These are phyloP conservation scores for Hippocampus zosterae DNA, from an alignment of 2,113 vertebrate genomes.

Conservation along the genomic window DNA sequence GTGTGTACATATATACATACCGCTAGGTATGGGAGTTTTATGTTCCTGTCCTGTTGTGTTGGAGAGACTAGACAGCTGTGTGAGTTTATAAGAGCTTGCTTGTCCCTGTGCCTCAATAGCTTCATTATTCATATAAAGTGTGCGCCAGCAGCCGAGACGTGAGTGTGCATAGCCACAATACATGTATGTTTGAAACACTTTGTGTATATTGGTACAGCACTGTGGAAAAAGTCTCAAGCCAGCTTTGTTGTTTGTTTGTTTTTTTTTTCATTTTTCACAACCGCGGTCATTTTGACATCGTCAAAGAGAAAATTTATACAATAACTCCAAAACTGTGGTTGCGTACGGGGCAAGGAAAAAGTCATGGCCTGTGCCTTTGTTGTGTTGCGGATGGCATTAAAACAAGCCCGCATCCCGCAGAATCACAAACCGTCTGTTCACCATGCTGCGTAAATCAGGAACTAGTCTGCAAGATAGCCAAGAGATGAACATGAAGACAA, in stretches of 20 bases:
- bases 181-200: conserved; percentile 10
- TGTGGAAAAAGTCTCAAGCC: background rate
- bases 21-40: conserved; percentile 27
- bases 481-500: too few relatives aligned
- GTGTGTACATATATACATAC: background rate
- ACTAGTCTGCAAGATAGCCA: background rate
- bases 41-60: conserved; percentile 55
- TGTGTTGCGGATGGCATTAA: too few relatives aligned
- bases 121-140: conserved; percentile 58
- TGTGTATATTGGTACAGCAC: conserved; percentile 3
- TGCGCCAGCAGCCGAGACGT: conserved; percentile 29
- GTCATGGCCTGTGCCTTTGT: too few relatives aligned
- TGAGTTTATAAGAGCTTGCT: conserved; percentile 55
- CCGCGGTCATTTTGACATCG: too few relatives aligned
- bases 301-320: background rate
- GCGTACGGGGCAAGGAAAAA: background rate
- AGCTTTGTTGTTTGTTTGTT: background rate
- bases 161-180: conserved; percentile 14
- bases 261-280: background rate
- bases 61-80: conserved; percentile 37
- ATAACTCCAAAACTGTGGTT: background rate
- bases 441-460: background rate
- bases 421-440: background rate
- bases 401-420: too few relatives aligned
- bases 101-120: conserved; percentile 52